Conservation (phyloP, 2,113 vertebrate genomes). For the Oryzias woworae region DNA sequence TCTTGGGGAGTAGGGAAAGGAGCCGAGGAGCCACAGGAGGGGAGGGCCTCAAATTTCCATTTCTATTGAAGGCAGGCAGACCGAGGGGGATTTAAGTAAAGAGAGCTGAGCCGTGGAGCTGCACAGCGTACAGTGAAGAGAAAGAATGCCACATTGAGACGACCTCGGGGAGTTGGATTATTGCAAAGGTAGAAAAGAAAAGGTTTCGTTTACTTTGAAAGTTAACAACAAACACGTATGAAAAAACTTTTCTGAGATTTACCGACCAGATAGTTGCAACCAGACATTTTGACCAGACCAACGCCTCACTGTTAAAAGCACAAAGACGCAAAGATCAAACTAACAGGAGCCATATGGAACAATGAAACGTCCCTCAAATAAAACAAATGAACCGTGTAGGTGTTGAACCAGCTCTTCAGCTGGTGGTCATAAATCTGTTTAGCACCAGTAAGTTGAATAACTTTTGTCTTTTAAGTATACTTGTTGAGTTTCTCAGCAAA, state of each 20-base stretch:
- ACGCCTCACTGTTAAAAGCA: constrained; percentile 38
- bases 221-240: no score
- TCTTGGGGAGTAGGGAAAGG: constrained; percentile 48
- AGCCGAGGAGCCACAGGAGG: constrained; percentile 41
- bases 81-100: constrained; percentile 35
- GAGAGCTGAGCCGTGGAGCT: constrained; percentile 28
- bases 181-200: no score
- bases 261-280: neutral
- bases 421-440: constrained; percentile 47
- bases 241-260: no score
- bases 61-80: constrained; percentile 74
- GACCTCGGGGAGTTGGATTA: neutral
- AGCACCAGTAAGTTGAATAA: constrained; percentile 19
- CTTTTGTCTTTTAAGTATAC: constrained; percentile 25
- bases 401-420: constrained; percentile 42
- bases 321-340: constrained; percentile 38
- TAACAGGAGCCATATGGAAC: constrained; percentile 43
- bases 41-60: constrained; percentile 71
- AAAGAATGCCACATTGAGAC: constrained; percentile 32
- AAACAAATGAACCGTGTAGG: constrained; percentile 52
- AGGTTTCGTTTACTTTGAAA: no score
- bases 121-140: constrained; percentile 31
- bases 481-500: constrained; percentile 40
- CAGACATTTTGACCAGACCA: neutral
- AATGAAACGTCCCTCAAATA: constrained; percentile 51